Conservation (phyloP, 2,888 invertebrate species). For the Archips crataeganus region DNA sequence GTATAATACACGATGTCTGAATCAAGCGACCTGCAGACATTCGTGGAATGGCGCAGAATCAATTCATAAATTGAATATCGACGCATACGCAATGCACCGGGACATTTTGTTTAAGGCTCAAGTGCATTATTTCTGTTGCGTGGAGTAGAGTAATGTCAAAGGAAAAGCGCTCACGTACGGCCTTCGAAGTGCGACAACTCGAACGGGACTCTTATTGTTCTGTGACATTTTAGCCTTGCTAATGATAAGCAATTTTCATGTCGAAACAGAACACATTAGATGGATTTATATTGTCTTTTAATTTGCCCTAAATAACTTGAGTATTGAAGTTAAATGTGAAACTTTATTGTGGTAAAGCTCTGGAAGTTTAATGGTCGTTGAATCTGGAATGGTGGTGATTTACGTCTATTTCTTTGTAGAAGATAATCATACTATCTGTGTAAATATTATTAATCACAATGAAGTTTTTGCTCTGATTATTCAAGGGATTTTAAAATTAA, state of each 20-base stretch:
- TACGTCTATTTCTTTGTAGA: background rate
- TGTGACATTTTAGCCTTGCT: conserved; percentile 84
- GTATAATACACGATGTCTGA: conserved; percentile 9
- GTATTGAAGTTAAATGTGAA: conserved; percentile 48
- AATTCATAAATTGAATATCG: conserved; percentile 28
- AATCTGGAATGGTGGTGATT: background rate
- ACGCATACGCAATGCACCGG: conserved; percentile 21
- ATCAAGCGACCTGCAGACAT: conserved; percentile 13
- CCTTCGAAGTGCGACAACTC: conserved; percentile 56
- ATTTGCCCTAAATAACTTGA: conserved; percentile 65
- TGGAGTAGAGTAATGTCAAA: conserved; percentile 66
- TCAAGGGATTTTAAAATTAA: too few species aligned
- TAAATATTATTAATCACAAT: background rate
- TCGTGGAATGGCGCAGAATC: conserved; percentile 4
- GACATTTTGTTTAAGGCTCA: conserved; percentile 43
- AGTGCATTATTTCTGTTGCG: conserved; percentile 72
- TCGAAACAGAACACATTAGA: conserved; percentile 77
- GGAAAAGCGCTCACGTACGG: conserved; percentile 74
- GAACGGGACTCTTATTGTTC: conserved; percentile 77
- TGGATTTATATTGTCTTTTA: conserved; percentile 74
- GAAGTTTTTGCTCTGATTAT: background rate
- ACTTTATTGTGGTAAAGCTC: conserved; percentile 15
- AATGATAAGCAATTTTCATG: conserved; percentile 84
- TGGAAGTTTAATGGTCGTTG: background rate
- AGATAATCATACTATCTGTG: background rate